Evolutionary conservation across 2,888 invertebrate species (phyloP).

Genomic region (Cataglyphis livida): DNA sequence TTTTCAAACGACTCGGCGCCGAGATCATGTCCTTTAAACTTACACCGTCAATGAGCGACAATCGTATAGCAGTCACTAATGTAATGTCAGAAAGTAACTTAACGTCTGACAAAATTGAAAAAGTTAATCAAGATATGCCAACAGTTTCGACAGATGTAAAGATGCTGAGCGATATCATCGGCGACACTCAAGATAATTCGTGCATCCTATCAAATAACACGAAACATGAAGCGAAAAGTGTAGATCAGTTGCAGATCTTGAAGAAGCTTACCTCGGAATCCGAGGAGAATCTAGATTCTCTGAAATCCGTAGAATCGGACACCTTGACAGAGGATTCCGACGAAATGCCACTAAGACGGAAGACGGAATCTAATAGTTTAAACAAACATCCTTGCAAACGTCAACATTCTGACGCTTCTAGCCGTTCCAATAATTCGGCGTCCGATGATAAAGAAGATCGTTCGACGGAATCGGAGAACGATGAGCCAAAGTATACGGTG

Average conservation of each 20-base stretch:
- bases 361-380: slow-evolving; percentile 33
- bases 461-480: slow-evolving; percentile 82
- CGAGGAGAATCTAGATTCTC: slow-evolving; percentile 82
- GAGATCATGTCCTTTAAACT: slow-evolving; percentile 72
- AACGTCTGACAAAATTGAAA: background rate
- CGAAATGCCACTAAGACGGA: slow-evolving; percentile 70
- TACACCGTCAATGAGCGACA: slow-evolving; percentile 31
- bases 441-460: slow-evolving; percentile 84
- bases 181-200: background rate
- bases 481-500: slow-evolving; percentile 86
- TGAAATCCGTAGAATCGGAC: slow-evolving; percentile 84
- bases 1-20: slow-evolving; percentile 77
- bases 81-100: background rate
- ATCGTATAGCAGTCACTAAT: slow-evolving; percentile 5
- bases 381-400: slow-evolving; percentile 78
- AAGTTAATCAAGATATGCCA: background rate
- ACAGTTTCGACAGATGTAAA: background rate
- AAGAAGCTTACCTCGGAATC: slow-evolving; percentile 75
- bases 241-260: slow-evolving; percentile 36
- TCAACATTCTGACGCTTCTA: slow-evolving; percentile 81
- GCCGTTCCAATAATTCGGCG: slow-evolving; percentile 81
- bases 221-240: background rate
- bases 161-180: background rate
- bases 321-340: slow-evolving; percentile 84
- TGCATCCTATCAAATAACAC: background rate